Evolutionary conservation across 2,113 vertebrate genomes (phyloP).

Genomic region (Brachionichthys hirsutus): DNA sequence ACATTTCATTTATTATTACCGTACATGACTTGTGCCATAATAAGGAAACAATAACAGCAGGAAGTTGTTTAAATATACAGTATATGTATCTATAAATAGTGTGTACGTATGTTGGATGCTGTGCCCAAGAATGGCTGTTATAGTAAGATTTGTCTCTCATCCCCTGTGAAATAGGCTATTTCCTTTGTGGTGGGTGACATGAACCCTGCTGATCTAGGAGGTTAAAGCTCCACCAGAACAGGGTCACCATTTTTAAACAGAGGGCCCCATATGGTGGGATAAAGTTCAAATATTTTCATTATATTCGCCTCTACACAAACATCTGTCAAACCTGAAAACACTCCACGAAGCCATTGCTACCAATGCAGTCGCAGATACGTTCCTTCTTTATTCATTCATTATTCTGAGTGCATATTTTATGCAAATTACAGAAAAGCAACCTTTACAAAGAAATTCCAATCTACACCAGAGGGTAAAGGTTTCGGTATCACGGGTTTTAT

Average conservation of each 20-base stretch:
- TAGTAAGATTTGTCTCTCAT: conserved; percentile 54
- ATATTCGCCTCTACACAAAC: not conserved
- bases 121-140: conserved; percentile 45
- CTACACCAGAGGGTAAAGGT: not conserved
- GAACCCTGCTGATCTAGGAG: conserved; percentile 40
- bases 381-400: no score
- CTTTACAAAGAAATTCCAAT: not conserved
- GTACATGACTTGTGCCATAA: no score
- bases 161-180: conserved; percentile 63
- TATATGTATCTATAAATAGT: no score
- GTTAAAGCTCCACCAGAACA: conserved; percentile 21
- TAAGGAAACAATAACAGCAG: no score
- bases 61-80: not conserved
- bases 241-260: conserved; percentile 28
- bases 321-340: not conserved
- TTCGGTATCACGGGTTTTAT: not conserved
- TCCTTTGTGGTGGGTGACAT: conserved; percentile 38
- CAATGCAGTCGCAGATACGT: no score
- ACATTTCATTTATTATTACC: no score
- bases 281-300: not conserved
- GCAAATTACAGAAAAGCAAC: no score
- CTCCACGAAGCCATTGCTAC: not conserved
- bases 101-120: conserved; percentile 17
- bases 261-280: no score
- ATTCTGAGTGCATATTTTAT: no score